Base-by-base conservation (phyloP, 1,140 invertebrate genomes). In the Calycopis cecrops region DNA sequence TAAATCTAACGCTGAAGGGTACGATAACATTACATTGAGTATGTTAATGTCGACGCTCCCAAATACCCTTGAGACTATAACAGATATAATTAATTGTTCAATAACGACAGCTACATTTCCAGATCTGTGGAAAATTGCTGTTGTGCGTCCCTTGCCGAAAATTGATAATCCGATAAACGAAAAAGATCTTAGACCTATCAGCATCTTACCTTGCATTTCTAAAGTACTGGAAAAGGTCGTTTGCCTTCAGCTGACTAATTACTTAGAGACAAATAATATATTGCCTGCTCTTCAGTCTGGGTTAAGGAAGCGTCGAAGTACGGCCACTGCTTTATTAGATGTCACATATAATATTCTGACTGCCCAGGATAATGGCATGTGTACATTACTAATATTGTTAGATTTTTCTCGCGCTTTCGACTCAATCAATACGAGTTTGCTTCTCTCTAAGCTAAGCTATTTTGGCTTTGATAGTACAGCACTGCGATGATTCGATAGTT, bases 1-100 rank as follows among this genome's bases (percentile, higher is more conserved):
- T 28, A 60, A n/a, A n/a, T n/a, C n/a, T n/a, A 58, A 63, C 40
- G 60, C 60, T 37, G n/a, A 37, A n/a, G 56, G 56, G 10, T 9
- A 34, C 14, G 61, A 63, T 42, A 16, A 34, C 6, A 59, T 63
- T 18, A 37, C n/a, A 8, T n/a, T 49, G 0, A 44, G 42, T n/a
- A 63, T 59, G 57, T 35, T 62, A 14, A 7, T 50, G 12, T 18
- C 54, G n/a, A 62, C 55, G 9, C 34, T 57, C 8, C 60, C 60
- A 9, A 10, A 18, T n/a, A 42, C 42, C 0, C 16, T 61, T 8
- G 16, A 55, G 40, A 12, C 21, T 12, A 44, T 61, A 18, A 56
- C 54, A 7, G 9, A 34, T 37, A 61, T 61, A 10, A 51, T 55
- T 4, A 57, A 62, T 44, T 28, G 9, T 7, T 57, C 51, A 7